Evolutionary conservation across 2,113 vertebrate genomes (phyloP), one percentile per base, ranked within the genome.

Genomic region (Accipiter virgatus): DNA sequence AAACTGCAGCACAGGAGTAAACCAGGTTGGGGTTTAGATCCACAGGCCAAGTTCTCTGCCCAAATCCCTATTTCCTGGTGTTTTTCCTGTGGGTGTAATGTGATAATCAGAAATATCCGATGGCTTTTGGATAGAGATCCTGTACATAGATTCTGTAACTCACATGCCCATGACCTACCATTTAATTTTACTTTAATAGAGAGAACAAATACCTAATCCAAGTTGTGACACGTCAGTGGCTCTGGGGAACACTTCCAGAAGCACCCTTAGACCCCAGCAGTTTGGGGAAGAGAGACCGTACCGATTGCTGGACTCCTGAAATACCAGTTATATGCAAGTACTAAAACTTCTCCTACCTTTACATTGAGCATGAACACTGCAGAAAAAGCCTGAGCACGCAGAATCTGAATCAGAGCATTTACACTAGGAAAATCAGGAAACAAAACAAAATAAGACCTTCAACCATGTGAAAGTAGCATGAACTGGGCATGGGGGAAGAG

Each of bases 301-400:
- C 13, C 1, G 2, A 6, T 10, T 56, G 34, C 34, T 65, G 40
- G 26, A 12, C 65, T 47, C 32, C 40, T 62, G 43, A 34, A 75
- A 2, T 3, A 10, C 7, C 3, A 59, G 34, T 27, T 40, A 31
- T 26, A 5, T 0, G 1, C 0, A 8, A 82, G 13, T 29, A 40
- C 52, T 42, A 38, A 65, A 68, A 17, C 27, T 52, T 56, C 56
- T 83, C 16, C 55, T 78, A 36, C 16, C 62, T 42, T 42, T 9
- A 4, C 32, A 36, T 1, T 38, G 59, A 74, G 38, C 32, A 42
- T 2, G 25, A 77, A 11, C 26, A 8, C 7, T 27, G 47, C 50
- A 56, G 78, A 61, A 81, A 3, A 36, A 36, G 10, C 6, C 40
- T 59, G 58, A 90, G 59, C 36, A 7, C 27, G 58, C 26, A 66